These are phyloP conservation scores for Lamprotornis superbus DNA, from an alignment of 2,113 vertebrate species.

Conservation along the genomic window DNA sequence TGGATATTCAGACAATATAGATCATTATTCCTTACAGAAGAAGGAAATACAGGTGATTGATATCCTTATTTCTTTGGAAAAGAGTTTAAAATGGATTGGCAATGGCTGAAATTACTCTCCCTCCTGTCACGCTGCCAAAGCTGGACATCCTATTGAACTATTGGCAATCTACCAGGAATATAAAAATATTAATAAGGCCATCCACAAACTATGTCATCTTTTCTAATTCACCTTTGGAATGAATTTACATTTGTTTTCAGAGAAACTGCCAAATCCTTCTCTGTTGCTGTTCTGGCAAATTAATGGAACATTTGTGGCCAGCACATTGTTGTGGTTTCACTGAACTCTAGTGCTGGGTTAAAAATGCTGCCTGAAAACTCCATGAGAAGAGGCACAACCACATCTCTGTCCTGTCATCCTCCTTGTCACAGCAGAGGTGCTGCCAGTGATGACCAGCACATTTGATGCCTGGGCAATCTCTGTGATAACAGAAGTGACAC, in stretches of 20 bases:
- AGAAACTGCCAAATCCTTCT: neutral
- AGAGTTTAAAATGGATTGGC: slow-evolving; percentile 50
- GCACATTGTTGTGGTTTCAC: neutral
- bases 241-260: neutral
- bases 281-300: neutral
- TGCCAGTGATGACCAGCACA: neutral
- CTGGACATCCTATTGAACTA: neutral
- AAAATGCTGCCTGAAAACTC: neutral
- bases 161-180: neutral
- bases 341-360: neutral
- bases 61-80: slow-evolving; percentile 14
- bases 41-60: slow-evolving; percentile 15
- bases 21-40: neutral
- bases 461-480: neutral
- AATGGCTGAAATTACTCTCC: slow-evolving; percentile 18
- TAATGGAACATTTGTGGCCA: neutral
- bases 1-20: neutral
- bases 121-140: slow-evolving; percentile 17
- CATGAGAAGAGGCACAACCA: neutral
- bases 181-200: neutral
- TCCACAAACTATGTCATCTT: neutral
- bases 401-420: neutral
- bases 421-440: neutral
- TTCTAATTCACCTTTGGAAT: neutral
- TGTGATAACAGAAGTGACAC: neutral